These are phyloP conservation scores for Mesorhabditis belari DNA, from an alignment of 2,888 invertebrate species.

Conservation along the genomic window DNA sequence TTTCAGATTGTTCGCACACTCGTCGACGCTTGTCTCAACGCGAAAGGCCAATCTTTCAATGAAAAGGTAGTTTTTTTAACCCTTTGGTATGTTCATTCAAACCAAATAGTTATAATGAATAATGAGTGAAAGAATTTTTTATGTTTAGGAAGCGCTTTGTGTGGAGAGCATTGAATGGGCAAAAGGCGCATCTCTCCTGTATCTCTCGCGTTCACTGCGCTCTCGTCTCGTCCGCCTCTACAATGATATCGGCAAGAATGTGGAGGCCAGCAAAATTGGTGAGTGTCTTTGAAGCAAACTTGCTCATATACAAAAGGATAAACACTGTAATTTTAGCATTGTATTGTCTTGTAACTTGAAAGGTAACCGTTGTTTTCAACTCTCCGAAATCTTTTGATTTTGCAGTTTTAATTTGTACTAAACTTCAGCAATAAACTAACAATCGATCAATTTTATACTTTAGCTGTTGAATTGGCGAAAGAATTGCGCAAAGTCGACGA, in stretches of 20 bases:
- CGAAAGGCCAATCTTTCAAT: neutral
- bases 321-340: neutral
- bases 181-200: constrained; percentile 90
- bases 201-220: constrained; percentile 88
- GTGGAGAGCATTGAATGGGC: constrained; percentile 98
- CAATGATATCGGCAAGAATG: constrained; percentile 55
- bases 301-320: neutral
- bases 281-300: constrained; percentile 12
- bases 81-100: too few species aligned
- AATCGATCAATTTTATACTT: constrained; percentile 9
- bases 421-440: too few species aligned
- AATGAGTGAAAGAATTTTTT: too few species aligned
- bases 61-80: too few species aligned
- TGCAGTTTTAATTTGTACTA: too few species aligned
- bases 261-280: constrained; percentile 54
- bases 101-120: too few species aligned
- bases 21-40: neutral
- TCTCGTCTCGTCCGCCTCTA: constrained; percentile 88
- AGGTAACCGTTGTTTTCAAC: neutral
- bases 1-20: neutral
- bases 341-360: neutral
- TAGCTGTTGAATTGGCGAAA: constrained; percentile 67
- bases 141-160: constrained; percentile 58
- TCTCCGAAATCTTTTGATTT: neutral
- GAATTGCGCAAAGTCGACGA: constrained; percentile 98